Evolutionary conservation across 2,113 vertebrate species (phyloP).

Genomic region (Rhegmatorhina hoffmannsi): DNA sequence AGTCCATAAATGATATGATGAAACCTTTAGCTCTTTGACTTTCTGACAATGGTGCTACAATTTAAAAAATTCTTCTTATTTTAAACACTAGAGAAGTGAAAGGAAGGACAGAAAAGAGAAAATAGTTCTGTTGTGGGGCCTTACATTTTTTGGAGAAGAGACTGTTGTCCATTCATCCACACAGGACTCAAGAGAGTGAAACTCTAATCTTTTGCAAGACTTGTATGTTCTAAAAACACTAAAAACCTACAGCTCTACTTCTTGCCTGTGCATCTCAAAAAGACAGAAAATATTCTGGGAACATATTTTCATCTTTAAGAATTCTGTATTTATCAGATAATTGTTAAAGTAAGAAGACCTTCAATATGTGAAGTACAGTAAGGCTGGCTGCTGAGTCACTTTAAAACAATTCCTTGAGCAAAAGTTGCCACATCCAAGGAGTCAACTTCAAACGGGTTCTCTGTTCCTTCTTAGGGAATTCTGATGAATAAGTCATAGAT

Average conservation of each 20-base stretch:
- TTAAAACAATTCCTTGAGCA: background rate
- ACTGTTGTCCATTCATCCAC: background rate
- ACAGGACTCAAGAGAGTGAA: background rate
- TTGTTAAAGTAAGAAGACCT: background rate
- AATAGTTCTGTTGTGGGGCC: background rate
- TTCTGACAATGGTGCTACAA: constrained; percentile 17
- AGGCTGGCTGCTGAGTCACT: background rate
- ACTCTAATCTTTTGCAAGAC: background rate
- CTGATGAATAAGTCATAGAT: fast-evolving
- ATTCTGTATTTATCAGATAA: background rate
- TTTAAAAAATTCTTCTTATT: background rate
- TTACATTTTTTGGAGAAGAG: background rate
- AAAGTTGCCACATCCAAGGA: background rate
- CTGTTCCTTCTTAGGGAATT: background rate
- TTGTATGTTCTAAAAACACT: background rate
- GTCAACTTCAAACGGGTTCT: background rate
- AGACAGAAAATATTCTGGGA: background rate
- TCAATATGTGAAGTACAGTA: background rate
- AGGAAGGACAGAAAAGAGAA: background rate
- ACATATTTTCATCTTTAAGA: background rate
- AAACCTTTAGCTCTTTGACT: constrained; percentile 50
- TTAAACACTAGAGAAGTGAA: background rate
- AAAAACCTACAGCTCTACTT: background rate
- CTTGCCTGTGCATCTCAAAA: background rate
- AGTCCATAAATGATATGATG: constrained; percentile 32